A percentile compares a stretch with the other conserved stretches of the same genome.
These are phyloP conservation scores for Reinhardtius hippoglossoides DNA, from an alignment of 2,113 vertebrate genomes.

Conservation along the genomic window DNA sequence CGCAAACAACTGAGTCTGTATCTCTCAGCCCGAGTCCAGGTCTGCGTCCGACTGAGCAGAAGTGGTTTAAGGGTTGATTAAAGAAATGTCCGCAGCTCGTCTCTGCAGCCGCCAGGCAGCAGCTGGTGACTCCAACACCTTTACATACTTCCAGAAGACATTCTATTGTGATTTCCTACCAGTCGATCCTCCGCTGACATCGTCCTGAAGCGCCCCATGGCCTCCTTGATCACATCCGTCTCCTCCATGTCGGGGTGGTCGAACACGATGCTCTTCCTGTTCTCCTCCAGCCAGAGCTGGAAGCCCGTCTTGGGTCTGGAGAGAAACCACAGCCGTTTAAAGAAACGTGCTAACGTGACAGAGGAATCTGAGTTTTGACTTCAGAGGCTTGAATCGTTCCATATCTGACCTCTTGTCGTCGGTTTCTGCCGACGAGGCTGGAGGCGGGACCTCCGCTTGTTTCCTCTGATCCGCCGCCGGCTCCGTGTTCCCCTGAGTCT, in stretches of 20 bases:
- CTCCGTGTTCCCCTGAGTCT: slow-evolving; percentile 50
- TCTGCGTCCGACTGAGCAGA: too few relatives aligned
- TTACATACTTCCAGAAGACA: background rate
- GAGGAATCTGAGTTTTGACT: background rate
- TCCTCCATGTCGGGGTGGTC: slow-evolving; percentile 90
- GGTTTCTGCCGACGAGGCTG: slow-evolving; percentile 71
- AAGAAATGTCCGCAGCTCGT: too few relatives aligned
- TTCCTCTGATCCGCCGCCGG: slow-evolving; percentile 48
- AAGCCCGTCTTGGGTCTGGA: slow-evolving; percentile 94
- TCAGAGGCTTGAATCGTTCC: background rate
- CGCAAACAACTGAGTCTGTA: too few relatives aligned
- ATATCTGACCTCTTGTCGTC: slow-evolving; percentile 85
- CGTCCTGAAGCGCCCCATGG: slow-evolving; percentile 90
- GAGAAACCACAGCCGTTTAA: background rate
- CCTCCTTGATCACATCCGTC: slow-evolving; percentile 94
- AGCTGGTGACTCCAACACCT: background rate
- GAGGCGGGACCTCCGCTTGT: slow-evolving; percentile 34
- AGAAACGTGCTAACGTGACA: background rate
- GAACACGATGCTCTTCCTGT: slow-evolving; percentile 86
- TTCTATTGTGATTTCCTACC: slow-evolving; percentile 76
- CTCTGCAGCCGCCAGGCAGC: too few relatives aligned
- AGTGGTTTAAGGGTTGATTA: too few relatives aligned
- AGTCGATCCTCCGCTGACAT: slow-evolving; percentile 89
- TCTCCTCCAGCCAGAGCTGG: slow-evolving; percentile 95
- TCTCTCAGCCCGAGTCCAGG: too few relatives aligned